phyloP scores from a whole-genome alignment of 2,113 vertebrate species.

The Scalopus aquaticus region DNA sequence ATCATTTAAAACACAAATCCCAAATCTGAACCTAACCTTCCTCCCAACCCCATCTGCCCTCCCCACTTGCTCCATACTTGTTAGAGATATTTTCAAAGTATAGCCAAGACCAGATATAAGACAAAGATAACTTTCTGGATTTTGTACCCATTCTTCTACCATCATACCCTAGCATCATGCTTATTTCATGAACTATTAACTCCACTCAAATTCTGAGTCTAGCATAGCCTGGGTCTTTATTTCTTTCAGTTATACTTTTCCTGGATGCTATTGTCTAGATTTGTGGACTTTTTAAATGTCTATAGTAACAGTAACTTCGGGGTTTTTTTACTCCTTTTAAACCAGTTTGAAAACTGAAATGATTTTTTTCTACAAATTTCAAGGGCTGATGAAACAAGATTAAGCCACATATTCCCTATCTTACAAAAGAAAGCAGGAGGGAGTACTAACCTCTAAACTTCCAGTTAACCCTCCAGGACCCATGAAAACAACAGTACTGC shows the following conservation, averaged over 20 bases:
- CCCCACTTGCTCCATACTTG: neutral
- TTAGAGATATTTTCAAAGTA: neutral
- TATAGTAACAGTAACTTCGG: neutral
- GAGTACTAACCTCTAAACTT: neutral
- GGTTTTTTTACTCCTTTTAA: neutral
- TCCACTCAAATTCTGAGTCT: neutral
- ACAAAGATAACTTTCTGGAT: neutral
- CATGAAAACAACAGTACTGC: neutral
- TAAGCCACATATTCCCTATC: neutral
- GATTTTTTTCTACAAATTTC: conserved; percentile 12
- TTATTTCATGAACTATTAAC: neutral
- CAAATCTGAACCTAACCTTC: neutral
- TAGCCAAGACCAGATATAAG: neutral
- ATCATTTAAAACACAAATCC: neutral
- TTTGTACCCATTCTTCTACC: neutral
- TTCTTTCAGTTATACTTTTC: neutral
- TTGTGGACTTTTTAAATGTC: neutral
- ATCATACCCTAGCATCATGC: too few species aligned
- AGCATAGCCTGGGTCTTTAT: neutral
- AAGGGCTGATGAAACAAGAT: neutral
- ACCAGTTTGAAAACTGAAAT: neutral
- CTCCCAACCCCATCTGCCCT: too few species aligned
- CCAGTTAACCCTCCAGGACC: neutral
- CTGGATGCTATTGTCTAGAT: neutral
- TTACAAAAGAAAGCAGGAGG: neutral